Evolutionary conservation across 2,888 invertebrate species (phyloP), one percentile per base, ranked within the genome.

Genomic region (Catocala fraxini): DNA sequence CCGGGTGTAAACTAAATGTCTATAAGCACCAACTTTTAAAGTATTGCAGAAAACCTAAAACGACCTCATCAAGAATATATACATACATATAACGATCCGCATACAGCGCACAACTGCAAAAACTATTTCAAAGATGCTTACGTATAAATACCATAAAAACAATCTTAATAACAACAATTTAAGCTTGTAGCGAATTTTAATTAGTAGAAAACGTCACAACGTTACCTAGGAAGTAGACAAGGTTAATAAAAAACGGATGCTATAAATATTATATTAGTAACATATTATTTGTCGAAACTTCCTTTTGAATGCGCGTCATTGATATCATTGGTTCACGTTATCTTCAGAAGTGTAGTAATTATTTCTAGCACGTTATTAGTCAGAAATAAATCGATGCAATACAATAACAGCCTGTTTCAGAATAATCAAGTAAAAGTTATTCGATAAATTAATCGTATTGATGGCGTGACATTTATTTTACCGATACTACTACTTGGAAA

Each of bases 201-300:
- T 70, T 59, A 64, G 25, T 61, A 15, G 41, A 45, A 60, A 53
- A 56, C 46, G n/a, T 12, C 56, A 61, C 63, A 51, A 71, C 41
- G 46, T 11, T 46, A 51, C 46, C 59, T 64, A 69, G 73, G 76
- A 78, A 78, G 63, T 69, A 55, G 51, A 71, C 68, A 78, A 78
- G 76, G 76, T 64, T 66, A 51, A 48, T 52, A 54, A 68, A 57
- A 39, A 68, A 59, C 64, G 68, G 63, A 75, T 66, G 57, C 56
- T 63, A 60, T 68, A 61, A 73, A 71, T 62, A 60, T 35, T 51
- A 56, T 63, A 64, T 60, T 56, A 61, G 43, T 61, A 65, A 57
- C 47, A 69, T 33, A 62, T 63, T 60, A 63, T 56, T 67, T 60
- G 56, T 60, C 33, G 48, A 70, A 68, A 77, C 63, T 77, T 72